Base-by-base conservation (phyloP, 2,113 vertebrate genomes). In the Ciconia stormi region DNA sequence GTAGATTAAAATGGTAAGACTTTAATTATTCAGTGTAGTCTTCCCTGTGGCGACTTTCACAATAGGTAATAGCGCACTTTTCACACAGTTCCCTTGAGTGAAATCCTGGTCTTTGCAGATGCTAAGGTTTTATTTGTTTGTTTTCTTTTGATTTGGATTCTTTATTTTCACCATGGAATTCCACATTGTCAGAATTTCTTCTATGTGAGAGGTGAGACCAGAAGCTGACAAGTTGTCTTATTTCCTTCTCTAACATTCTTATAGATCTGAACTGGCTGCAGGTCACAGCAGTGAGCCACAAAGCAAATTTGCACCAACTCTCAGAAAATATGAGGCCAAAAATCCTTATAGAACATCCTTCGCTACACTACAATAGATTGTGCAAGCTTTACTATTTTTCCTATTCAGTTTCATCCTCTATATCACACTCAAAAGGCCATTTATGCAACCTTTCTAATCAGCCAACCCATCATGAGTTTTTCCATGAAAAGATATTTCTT, bases 311-410 rank as follows among this genome's bases (percentile, higher is more conserved):
- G 53, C n/a, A 76, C 32, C 36, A 84, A 23, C 25, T 87, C n/a
- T 67, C 16, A 63, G 29, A 80, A 66, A 58, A 44, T 14, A 10
- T 1, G 30, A 86, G 30, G 80, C 34, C 23, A 88, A 71, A 82
- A 67, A 19, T 30, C 44, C 17, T 87, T 95, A 32, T 6, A 81
- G 22, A 42, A n/a, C 6, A 25, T 21, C 61, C 55, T 71, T 81
- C 34, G 13, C 15, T 32, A 29, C 4, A 8, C 8, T 52, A 4
- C 13, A 10, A 2, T 2, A n/a, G 7, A 44, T 3, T 46, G 11
- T 34, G 30, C 26, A 77, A 69, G 21, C 16, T 70, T 90, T 22
- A 53, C 44, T 67, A 5, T 61, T 49, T 19, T 62, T 47, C 11
- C 25, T 71, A 14, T 67, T 73, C 36, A 38, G 11, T 44, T 84